Evolutionary conservation across 2,113 vertebrate genomes (phyloP).

Genomic region (Toxotes chatareus): DNA sequence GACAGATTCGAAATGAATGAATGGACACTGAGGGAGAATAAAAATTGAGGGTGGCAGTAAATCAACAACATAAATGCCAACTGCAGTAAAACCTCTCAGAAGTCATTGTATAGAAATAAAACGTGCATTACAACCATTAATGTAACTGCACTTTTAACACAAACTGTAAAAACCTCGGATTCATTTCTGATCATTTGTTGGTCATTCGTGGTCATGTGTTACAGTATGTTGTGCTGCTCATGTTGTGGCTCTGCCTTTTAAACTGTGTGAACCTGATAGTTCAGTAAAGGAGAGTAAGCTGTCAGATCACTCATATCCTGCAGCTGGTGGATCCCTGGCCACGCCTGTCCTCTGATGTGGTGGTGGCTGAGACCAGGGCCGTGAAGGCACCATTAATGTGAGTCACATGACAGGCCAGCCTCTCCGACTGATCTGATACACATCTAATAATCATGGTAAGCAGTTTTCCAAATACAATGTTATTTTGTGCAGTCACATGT

Average conservation of each 20-base stretch:
- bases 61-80: no score
- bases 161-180: neutral
- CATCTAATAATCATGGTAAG: constrained; percentile 81
- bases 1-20: no score
- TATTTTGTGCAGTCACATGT: neutral
- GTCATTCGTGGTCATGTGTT: neutral
- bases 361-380: constrained; percentile 2
- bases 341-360: constrained; percentile 34
- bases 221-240: neutral
- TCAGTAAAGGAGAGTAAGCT: neutral
- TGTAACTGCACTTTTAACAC: neutral
- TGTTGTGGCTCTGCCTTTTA: neutral
- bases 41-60: no score
- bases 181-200: no score
- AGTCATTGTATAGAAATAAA: neutral
- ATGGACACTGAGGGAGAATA: no score
- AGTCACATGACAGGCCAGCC: constrained; percentile 82
- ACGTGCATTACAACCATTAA: no score
- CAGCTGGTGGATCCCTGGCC: neutral
- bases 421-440: constrained; percentile 57
- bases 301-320: neutral
- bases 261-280: neutral
- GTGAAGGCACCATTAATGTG: constrained; percentile 42
- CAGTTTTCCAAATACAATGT: neutral
- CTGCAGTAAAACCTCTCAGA: no score